Conservation (phyloP, 2,113 vertebrate species). For the Solenodon paradoxus region DNA sequence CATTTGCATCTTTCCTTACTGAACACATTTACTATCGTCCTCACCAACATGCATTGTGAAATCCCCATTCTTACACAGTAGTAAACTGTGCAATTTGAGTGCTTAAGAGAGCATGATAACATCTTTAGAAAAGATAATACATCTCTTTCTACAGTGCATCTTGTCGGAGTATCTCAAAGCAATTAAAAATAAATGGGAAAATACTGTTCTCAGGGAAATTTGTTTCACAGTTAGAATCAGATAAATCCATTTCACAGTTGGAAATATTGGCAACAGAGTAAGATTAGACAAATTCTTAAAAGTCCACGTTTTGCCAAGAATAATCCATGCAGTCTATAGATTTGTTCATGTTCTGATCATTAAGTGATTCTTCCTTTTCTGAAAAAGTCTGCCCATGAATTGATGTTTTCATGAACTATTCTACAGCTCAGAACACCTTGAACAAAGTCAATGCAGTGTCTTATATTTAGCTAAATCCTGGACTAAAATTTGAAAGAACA, state of each 20-base stretch:
- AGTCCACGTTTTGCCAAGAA: neutral
- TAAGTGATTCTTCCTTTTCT: neutral
- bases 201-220: neutral
- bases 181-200: slow-evolving; percentile 52
- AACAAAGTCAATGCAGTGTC: neutral
- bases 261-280: slow-evolving; percentile 28
- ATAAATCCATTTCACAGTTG: slow-evolving; percentile 31
- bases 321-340: neutral
- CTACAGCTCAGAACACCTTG: neutral
- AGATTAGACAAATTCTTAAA: slow-evolving; percentile 1
- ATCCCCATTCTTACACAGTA: neutral
- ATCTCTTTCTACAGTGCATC: neutral
- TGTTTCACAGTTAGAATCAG: slow-evolving; percentile 40
- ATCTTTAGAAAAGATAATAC: neutral
- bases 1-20: neutral
- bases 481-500: neutral
- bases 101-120: neutral
- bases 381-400: neutral
- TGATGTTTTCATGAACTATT: neutral
- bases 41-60: neutral
- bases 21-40: neutral
- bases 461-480: neutral
- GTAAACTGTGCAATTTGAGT: neutral
- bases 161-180: neutral
- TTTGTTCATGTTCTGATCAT: neutral